phyloP scores from a whole-genome alignment of 1,140 invertebrate genomes.

The Sinella curviseta region DNA sequence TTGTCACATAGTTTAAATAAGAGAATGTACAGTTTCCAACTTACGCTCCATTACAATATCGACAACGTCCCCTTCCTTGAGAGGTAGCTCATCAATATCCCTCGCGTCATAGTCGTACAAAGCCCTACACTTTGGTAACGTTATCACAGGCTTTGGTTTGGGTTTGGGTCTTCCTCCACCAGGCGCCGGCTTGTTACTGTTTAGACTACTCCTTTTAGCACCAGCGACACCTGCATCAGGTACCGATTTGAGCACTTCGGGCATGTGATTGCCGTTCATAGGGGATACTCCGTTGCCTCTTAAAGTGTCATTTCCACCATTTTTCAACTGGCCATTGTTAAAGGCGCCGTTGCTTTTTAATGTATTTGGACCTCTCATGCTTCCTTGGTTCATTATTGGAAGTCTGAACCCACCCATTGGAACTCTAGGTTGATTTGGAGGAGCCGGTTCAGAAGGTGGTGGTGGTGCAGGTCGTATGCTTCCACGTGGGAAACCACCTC shows the following conservation, averaged over 20 bases:
- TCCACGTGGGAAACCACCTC: background rate
- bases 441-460: conserved; percentile 60
- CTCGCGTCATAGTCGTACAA: conserved; percentile 69
- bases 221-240: conserved; percentile 57
- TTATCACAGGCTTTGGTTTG: conserved; percentile 52
- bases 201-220: conserved; percentile 35
- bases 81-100: conserved; percentile 68
- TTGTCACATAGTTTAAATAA: too few relatives aligned
- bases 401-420: conserved; percentile 52
- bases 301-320: background rate
- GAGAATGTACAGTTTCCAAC: background rate
- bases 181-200: conserved; percentile 29
- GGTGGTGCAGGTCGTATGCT: conserved; percentile 57
- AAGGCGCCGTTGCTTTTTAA: background rate
- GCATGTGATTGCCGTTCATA: conserved; percentile 5
- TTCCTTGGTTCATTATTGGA: conserved; percentile 36
- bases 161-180: conserved; percentile 42
- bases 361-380: background rate
- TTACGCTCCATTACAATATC: conserved; percentile 68
- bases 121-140: conserved; percentile 62
- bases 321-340: background rate
- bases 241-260: conserved; percentile 53
- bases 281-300: background rate
- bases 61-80: conserved; percentile 66
- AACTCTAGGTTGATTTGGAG: conserved; percentile 57